These are phyloP conservation scores for Leptoclinus maculatus DNA, from an alignment of 2,797 vertebrate genomes.

Conservation along the genomic window DNA sequence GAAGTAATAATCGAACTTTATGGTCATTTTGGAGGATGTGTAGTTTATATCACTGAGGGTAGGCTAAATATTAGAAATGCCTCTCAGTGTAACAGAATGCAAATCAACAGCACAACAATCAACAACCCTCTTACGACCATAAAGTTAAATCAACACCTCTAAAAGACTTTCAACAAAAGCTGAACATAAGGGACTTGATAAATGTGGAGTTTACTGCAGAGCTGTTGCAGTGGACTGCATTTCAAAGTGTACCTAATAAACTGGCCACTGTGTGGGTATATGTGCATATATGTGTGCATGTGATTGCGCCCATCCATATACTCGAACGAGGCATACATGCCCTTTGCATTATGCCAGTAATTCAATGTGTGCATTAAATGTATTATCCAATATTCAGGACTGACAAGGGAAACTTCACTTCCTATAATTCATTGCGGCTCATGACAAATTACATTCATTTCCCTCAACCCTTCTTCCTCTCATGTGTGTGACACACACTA, in stretches of 20 bases:
- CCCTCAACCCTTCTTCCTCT: constrained; percentile 6
- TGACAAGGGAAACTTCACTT: constrained; percentile 28
- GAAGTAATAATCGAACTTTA: background rate
- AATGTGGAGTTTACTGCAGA: background rate
- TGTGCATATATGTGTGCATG: background rate
- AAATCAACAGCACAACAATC: constrained; percentile 1
- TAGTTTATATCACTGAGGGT: background rate
- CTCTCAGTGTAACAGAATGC: background rate
- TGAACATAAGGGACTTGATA: background rate
- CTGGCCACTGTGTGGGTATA: background rate
- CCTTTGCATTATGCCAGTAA: background rate
- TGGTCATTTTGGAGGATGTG: background rate
- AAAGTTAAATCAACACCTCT: constrained; percentile 17
- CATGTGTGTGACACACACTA: constrained; percentile 11
- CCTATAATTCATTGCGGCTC: constrained; percentile 33
- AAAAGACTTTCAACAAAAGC: background rate
- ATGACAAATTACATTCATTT: constrained; percentile 34
- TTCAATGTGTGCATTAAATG: constrained; percentile 27
- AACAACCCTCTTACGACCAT: constrained; percentile 6
- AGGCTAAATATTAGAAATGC: background rate
- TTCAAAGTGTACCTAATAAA: background rate
- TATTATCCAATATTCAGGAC: constrained; percentile 39
- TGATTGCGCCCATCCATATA: background rate
- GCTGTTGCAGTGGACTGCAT: background rate
- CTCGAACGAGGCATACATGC: background rate